phyloP scores from a whole-genome alignment of 2,797 vertebrate species.

The Anisognathus igniventris region DNA sequence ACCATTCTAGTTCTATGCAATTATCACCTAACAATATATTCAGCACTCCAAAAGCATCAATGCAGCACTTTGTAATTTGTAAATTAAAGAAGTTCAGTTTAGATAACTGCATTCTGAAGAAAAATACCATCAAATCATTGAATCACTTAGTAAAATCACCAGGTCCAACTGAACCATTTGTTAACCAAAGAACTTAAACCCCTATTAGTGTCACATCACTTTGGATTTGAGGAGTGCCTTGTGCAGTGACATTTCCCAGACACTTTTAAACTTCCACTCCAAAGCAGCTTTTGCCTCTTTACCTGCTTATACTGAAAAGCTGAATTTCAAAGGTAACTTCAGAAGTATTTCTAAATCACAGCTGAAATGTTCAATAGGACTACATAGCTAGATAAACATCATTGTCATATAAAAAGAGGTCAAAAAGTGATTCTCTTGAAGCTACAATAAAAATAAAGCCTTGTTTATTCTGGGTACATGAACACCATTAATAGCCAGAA shows the following conservation, averaged over 20 bases:
- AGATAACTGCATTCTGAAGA: conserved; percentile 1
- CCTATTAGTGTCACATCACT: background rate
- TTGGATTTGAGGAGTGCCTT: background rate
- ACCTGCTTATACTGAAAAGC: background rate
- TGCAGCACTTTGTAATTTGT: background rate
- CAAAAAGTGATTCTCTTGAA: background rate
- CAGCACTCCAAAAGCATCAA: background rate
- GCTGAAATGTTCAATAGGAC: background rate
- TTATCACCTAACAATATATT: background rate
- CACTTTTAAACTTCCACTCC: background rate
- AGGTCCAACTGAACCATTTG: background rate
- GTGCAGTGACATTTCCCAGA: background rate
- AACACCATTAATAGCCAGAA: background rate
- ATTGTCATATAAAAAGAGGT: background rate
- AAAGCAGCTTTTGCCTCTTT: background rate
- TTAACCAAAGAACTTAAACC: background rate
- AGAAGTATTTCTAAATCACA: background rate
- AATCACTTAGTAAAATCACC: background rate
- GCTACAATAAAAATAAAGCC: background rate
- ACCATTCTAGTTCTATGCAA: background rate
- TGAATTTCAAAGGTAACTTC: background rate
- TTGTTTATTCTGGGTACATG: background rate
- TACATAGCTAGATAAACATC: background rate
- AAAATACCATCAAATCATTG: background rate
- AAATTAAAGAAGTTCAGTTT: background rate